Base-by-base conservation (phyloP, 2,888 invertebrate genomes). In the Dynastes tityus region DNA sequence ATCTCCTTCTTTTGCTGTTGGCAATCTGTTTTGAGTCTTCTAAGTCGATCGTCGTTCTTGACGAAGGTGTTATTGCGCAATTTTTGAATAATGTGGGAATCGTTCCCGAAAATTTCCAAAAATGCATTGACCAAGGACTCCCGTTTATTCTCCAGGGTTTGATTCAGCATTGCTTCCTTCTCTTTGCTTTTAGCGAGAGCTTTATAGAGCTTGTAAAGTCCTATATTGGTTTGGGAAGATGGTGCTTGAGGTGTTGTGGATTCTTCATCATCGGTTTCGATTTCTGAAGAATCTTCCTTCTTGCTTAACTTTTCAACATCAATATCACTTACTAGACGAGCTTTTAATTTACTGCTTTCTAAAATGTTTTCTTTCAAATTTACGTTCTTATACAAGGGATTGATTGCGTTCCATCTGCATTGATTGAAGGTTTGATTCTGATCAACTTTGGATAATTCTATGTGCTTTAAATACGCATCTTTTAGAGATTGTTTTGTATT, bases 71-170 rank as follows among this genome's bases (percentile, higher is more conserved):
- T 73, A 37, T 51, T 73, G 6, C 64, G 63, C 8, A 78, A 51
- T 16, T 78, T 78, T 40, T 73, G 63, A n/a, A 64, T n/a, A 5
- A 78, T 53, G 9, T 64, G 64, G 13, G 73, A 71, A 37, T 78
- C 78, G 53, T 71, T 71, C 4, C 53, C 78, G 40, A 78, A 64
- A 32, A 78, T 51, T 53, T 78, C 73, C 27, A 70, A 51, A 37
- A 78, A 78, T 6, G 78, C 63, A 13, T 63, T 64, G n/a, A 77
- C 61, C 49, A 78, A 63, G 8, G 55, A 61, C 16, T 78, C 63
- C 27, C 64, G 22, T 16, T 53, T 77, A 8, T 58, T 68, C 11
- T 68, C 29, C 13, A 51, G 11, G n/a, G 13, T 27, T 51, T 16
- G 27, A 29, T 49, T 49, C 5, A 51, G 9, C 1, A 6, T 4